Evolutionary conservation across 2,113 vertebrate species (phyloP).

Genomic region (Platysteira castanea): DNA sequence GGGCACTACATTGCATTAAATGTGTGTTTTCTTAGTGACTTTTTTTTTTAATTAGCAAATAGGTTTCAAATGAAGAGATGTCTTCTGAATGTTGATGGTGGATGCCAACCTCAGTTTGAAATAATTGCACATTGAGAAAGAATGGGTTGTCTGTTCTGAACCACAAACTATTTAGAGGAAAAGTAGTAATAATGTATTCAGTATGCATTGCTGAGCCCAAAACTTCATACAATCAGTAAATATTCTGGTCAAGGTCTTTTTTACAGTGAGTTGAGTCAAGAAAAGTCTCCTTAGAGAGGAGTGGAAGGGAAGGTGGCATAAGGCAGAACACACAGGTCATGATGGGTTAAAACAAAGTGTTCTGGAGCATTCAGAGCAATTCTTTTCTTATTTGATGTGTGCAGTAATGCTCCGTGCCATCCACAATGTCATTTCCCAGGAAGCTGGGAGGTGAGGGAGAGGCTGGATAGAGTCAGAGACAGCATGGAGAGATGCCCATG

Average conservation of each 20-base stretch:
- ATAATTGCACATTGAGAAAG: not conserved
- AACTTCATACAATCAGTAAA: not conserved
- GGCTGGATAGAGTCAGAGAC: not conserved
- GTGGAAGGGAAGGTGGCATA: not conserved
- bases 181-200: not conserved
- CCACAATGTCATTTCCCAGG: not conserved
- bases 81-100: not conserved
- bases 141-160: not conserved
- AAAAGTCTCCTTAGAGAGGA: not conserved
- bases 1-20: not conserved
- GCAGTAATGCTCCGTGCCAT: not conserved
- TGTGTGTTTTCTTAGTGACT: not conserved
- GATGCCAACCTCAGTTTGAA: not conserved
- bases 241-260: not conserved
- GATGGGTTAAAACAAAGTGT: not conserved
- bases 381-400: not conserved
- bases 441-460: not conserved
- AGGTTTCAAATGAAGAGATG: not conserved
- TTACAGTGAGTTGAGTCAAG: not conserved
- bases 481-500: not conserved
- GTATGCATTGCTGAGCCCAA: not conserved
- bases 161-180: not conserved
- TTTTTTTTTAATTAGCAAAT: not conserved
- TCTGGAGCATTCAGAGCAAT: not conserved
- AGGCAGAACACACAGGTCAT: not conserved